Evolutionary conservation across 2,113 vertebrate genomes (phyloP), one percentile per base, ranked within the genome.

Genomic region (Scortum barcoo): DNA sequence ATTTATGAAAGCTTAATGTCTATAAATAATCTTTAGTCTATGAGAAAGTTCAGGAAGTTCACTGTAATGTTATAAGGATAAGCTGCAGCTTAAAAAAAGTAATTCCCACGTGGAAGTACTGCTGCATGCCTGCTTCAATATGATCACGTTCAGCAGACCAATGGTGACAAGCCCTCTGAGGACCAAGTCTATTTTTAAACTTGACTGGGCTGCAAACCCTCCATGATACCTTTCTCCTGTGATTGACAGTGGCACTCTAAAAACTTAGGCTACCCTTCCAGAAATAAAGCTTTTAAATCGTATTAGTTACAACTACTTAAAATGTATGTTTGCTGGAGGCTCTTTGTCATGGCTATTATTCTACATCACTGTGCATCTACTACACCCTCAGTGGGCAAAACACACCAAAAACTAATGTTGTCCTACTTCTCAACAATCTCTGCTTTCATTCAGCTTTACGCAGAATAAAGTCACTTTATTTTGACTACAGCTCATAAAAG

Each of bases 151-250:
- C 2, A 57, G 30, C 40, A 80, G 26, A 17, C 48, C n/a, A 22
- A 7, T 36, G 24, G 36, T 22, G 62, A n/a, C 22, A 1, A 3
- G 36, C 3, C 30, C 33, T 53, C 40, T 78, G 8, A 53, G 61
- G 68, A 78, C 4, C 17, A 60, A 36, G 48, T 61, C 69, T 79
- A 78, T 63, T 75, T 70, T 58, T 78, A 74, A 42, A 28, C 60
- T 36, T 7, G 48, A 63, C 48, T 11, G 2, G 28, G 30, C 57
- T 42, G 65, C 58, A 38, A 68, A 62, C 36, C 36, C 20, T 46
- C 6, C 50, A 3, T 70, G 33, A 60, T 2, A 68, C 16, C 44
- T 24, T n/a, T 60, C 61, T 81, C 26, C 44, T 72, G 28, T n/a
- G 53, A 72, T 5, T 62, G 44, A 62, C 61, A 44, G 17, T 9